These are phyloP conservation scores for Onychomys torridus DNA, from an alignment of 2,797 vertebrate genomes.

Conservation along the genomic window DNA sequence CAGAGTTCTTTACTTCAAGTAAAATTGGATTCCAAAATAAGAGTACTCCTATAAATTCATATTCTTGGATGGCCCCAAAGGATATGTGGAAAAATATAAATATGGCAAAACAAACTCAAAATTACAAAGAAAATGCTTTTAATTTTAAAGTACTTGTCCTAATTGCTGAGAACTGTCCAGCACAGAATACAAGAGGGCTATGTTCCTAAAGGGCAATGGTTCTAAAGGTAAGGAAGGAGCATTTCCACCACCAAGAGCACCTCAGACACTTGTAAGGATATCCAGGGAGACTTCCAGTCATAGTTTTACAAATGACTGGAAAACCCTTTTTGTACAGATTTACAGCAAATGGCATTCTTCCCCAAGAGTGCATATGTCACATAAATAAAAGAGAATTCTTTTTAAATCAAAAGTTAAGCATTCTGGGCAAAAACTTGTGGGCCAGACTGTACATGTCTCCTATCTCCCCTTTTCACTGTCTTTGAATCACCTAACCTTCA, in stretches of 20 bases:
- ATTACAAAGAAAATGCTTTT: slow-evolving; percentile 37
- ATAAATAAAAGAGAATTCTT: neutral
- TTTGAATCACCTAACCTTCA: slow-evolving; percentile 15
- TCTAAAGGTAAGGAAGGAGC: slow-evolving; percentile 1
- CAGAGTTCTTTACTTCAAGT: slow-evolving; percentile 15
- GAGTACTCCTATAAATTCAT: neutral
- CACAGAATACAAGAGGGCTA: neutral
- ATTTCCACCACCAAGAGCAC: neutral
- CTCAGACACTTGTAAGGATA: neutral
- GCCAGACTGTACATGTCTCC: neutral
- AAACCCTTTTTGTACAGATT: neutral
- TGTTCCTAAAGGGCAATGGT: neutral
- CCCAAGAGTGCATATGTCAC: neutral
- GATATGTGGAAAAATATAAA: slow-evolving; percentile 1
- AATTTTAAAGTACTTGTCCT: neutral
- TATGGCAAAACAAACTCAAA: slow-evolving; percentile 40
- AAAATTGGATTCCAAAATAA: slow-evolving; percentile 57
- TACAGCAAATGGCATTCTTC: slow-evolving; percentile 11
- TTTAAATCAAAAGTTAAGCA: neutral
- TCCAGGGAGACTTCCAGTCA: slow-evolving; percentile 5
- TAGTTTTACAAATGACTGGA: slow-evolving; percentile 24
- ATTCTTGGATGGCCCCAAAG: slow-evolving; percentile 24
- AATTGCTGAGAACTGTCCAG: neutral
- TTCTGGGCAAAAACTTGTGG: neutral
- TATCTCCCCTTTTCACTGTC: neutral